phyloP scores from a whole-genome alignment of 2,888 invertebrate genomes.

The Trachelus iudaicus region DNA sequence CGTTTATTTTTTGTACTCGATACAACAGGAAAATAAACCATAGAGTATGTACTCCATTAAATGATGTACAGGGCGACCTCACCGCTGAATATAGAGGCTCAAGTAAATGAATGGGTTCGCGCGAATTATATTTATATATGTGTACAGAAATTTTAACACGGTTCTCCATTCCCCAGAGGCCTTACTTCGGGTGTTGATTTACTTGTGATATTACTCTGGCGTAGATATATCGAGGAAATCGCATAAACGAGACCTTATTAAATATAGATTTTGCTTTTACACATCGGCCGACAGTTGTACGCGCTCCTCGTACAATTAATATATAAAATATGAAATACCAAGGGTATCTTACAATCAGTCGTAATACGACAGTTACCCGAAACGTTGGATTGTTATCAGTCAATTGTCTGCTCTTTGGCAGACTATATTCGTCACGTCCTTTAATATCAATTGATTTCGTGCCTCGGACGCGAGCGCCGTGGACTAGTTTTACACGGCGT shows the following conservation, averaged over 20 bases:
- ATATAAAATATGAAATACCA: slow-evolving; percentile 15
- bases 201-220: too few species aligned
- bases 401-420: slow-evolving; percentile 10
- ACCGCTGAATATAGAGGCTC: too few species aligned
- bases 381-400: slow-evolving; percentile 16
- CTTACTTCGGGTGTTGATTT: too few species aligned
- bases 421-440: not conserved
- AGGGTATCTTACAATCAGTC: not conserved
- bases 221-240: not conserved
- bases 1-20: not conserved
- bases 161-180: too few species aligned
- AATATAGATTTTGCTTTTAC: not conserved
- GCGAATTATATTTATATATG: too few species aligned
- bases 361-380: not conserved
- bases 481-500: too few species aligned
- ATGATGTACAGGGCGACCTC: not conserved
- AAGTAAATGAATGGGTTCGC: too few species aligned
- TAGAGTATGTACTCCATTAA: not conserved
- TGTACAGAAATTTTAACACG: too few species aligned
- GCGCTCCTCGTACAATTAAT: slow-evolving; percentile 8
- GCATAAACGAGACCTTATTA: not conserved
- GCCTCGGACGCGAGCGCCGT: too few species aligned
- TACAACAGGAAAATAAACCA: not conserved
- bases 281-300: not conserved
- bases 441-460: not conserved